Conservation (phyloP, 64 coral and sea anemone species). For the Pachyseris speciosa region DNA sequence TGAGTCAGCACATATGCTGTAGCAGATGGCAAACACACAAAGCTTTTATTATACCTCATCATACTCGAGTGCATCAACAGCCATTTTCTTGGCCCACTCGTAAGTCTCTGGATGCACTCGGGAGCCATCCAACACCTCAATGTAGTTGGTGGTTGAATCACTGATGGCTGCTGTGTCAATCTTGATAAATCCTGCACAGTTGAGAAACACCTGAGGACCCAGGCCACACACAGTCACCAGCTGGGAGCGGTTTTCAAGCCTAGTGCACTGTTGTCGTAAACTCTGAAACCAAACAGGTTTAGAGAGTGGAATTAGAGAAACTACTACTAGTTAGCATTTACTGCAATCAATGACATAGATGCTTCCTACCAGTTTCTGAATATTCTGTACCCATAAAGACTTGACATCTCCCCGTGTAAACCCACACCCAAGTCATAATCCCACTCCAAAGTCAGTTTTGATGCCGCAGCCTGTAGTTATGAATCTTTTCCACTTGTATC, state of each 20-base stretch:
- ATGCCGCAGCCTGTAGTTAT: too few relatives aligned
- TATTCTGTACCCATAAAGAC: too few relatives aligned
- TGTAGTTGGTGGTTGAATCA: constrained; percentile 85
- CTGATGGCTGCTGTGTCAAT: constrained; percentile 95
- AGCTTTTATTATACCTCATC: constrained; percentile 93
- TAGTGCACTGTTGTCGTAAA: constrained; percentile 89
- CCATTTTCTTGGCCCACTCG: constrained; percentile 99
- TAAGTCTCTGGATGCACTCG: constrained; percentile 97
- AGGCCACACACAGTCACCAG: constrained; percentile 96
- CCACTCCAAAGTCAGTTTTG: too few relatives aligned
- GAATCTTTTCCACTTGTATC: too few relatives aligned
- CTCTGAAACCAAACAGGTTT: constrained; percentile 58
- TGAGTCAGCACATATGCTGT: too few relatives aligned
- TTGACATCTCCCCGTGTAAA: too few relatives aligned
- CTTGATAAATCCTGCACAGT: constrained; percentile 98
- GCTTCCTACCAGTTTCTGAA: too few relatives aligned
- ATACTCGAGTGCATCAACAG: constrained; percentile 96
- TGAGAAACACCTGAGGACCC: constrained; percentile 95
- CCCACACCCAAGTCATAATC: too few relatives aligned
- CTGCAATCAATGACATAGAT: too few relatives aligned
- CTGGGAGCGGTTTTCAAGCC: constrained; percentile 96
- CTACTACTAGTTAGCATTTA: too few relatives aligned
- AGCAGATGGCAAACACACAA: too few relatives aligned
- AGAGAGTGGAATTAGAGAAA: background rate
- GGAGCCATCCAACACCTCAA: constrained; percentile 95